Percentiles rank a stretch among this genome's conserved stretches.
Evolutionary conservation across 2,797 vertebrate genomes (phyloP).

Genomic region (Chiroxiphia lanceolata): DNA sequence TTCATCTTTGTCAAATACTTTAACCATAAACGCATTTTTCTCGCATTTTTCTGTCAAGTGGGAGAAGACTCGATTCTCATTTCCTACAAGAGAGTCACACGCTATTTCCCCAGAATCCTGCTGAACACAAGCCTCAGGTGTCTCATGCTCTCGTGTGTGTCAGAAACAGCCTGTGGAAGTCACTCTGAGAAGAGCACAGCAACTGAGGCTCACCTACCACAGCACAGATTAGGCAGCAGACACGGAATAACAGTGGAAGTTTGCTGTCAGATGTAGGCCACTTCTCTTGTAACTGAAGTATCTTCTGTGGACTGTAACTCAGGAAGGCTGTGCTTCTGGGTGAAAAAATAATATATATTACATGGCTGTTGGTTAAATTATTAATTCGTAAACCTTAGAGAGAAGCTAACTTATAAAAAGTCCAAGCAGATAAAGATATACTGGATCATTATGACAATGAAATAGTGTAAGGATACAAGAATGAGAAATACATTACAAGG

Average conservation of each 20-base stretch:
- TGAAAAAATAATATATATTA: slow-evolving; percentile 63
- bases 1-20: neutral
- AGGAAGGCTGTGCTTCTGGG: slow-evolving; percentile 46
- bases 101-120: neutral
- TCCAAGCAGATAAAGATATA: slow-evolving; percentile 51
- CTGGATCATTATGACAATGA: slow-evolving; percentile 68
- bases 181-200: neutral
- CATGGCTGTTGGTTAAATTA: slow-evolving; percentile 67
- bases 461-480: slow-evolving; percentile 71
- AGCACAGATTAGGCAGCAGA: neutral
- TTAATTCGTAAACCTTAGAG: slow-evolving; percentile 62
- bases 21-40: neutral
- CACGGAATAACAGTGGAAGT: neutral
- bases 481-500: slow-evolving; percentile 69
- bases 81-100: neutral
- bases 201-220: neutral
- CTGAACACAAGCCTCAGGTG: neutral
- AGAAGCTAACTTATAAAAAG: slow-evolving; percentile 62
- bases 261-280: slow-evolving; percentile 60
- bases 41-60: rapidly evolving
- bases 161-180: neutral
- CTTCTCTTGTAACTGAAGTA: slow-evolving; percentile 27
- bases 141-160: neutral
- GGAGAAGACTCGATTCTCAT: neutral
- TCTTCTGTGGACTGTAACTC: slow-evolving; percentile 15